Evolutionary conservation across 2,797 vertebrate genomes (phyloP).

Genomic region (Clarias laeviceps): DNA sequence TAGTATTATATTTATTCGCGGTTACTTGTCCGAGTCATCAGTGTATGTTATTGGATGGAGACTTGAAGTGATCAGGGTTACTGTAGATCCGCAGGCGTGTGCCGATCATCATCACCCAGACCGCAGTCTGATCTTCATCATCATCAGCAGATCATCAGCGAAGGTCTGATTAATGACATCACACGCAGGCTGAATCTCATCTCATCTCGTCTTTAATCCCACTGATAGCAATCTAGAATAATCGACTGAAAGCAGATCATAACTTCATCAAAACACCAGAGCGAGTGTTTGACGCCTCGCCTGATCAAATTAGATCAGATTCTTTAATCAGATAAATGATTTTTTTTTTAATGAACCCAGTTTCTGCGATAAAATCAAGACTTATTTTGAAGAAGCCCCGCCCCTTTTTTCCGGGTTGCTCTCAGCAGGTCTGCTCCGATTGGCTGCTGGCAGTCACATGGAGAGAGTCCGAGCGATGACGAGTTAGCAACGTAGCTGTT

Average conservation of each 20-base stretch:
- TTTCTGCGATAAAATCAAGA: neutral
- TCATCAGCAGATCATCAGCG: neutral
- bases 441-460: constrained; percentile 8
- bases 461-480: no score
- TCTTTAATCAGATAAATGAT: no score
- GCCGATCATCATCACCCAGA: neutral
- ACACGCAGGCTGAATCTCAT: neutral
- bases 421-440: constrained; percentile 3
- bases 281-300: no score
- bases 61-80: constrained; percentile 55
- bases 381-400: neutral
- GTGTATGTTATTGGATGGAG: constrained; percentile 42
- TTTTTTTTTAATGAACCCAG: neutral
- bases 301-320: no score
- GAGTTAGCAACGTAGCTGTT: neutral
- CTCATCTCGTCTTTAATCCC: neutral
- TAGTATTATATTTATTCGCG: constrained; percentile 7
- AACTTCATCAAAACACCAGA: neutral
- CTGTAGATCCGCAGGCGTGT: constrained; percentile 43
- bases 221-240: no score
- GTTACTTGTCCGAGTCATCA: neutral
- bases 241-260: neutral
- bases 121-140: neutral
- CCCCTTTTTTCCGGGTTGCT: neutral
- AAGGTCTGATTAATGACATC: neutral